Evolutionary conservation across 2,797 vertebrate species (phyloP).

Genomic region (Pantherophis alleghaniensis): DNA sequence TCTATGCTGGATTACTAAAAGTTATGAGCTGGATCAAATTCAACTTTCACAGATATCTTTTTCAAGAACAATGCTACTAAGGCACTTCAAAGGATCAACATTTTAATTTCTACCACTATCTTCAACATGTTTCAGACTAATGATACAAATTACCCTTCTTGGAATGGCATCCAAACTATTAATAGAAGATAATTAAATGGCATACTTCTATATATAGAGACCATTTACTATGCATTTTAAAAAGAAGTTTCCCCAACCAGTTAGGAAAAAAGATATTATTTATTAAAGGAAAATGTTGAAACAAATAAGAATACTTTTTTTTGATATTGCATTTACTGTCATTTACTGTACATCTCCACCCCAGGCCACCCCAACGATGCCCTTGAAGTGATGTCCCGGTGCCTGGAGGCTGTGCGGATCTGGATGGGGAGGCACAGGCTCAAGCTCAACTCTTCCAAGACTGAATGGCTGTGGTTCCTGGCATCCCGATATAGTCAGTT

Average conservation of each 20-base stretch:
- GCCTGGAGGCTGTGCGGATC: too few species aligned
- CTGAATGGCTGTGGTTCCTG: too few species aligned
- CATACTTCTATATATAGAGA: constrained; percentile 2
- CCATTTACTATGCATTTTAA: background rate
- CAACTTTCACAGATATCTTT: background rate
- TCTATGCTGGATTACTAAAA: background rate
- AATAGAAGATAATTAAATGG: background rate
- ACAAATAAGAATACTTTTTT: background rate
- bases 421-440: too few species aligned
- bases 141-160: background rate
- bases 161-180: background rate
- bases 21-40: background rate
- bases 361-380: too few species aligned
- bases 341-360: background rate
- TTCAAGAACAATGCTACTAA: background rate
- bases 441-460: too few species aligned
- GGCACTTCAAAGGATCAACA: background rate
- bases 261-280: background rate
- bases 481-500: too few species aligned
- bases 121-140: constrained; percentile 11
- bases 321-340: background rate
- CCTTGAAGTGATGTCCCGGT: too few species aligned
- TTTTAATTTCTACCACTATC: background rate
- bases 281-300: background rate
- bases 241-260: background rate